A percentile compares a stretch with the other conserved stretches of the same genome.
phyloP scores from a whole-genome alignment of 2,797 vertebrate genomes.

The Benthosema pterotum region DNA sequence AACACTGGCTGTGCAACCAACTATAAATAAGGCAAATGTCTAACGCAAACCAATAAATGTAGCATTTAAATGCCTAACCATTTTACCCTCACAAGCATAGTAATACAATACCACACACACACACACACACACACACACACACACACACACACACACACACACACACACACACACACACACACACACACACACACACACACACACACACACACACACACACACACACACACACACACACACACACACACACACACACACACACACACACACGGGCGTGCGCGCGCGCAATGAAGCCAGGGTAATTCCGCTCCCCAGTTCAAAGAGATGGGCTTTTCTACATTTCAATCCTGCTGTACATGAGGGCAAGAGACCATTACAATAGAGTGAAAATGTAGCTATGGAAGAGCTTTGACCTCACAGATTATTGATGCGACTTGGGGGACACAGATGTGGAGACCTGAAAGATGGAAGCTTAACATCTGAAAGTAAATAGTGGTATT shows the following conservation, averaged over 20 bases:
- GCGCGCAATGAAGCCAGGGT: constrained; percentile 67
- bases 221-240: constrained; percentile 9
- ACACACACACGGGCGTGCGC: too few species aligned
- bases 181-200: constrained; percentile 25
- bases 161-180: constrained; percentile 43
- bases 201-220: constrained; percentile 5
- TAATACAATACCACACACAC: not conserved
- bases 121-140: too few species aligned
- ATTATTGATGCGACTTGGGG: constrained; percentile 23
- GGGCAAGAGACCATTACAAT: constrained; percentile 67
- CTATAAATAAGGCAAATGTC: too few species aligned
- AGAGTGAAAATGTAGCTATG: constrained; percentile 62
- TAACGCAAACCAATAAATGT: too few species aligned
- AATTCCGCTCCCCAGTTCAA: constrained; percentile 72
- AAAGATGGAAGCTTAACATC: constrained; percentile 25
- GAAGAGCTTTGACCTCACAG: constrained; percentile 63
- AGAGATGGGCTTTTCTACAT: constrained; percentile 71
- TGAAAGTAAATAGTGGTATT: constrained; percentile 19
- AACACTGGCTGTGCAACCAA: too few species aligned
- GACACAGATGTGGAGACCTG: constrained; percentile 12
- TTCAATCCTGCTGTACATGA: constrained; percentile 68
- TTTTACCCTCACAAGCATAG: too few species aligned
- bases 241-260: constrained; percentile 36
- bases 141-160: not conserved
- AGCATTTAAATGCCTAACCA: too few species aligned